phyloP scores from a whole-genome alignment of 2,888 invertebrate species.

The Tachystola acroxantha region DNA sequence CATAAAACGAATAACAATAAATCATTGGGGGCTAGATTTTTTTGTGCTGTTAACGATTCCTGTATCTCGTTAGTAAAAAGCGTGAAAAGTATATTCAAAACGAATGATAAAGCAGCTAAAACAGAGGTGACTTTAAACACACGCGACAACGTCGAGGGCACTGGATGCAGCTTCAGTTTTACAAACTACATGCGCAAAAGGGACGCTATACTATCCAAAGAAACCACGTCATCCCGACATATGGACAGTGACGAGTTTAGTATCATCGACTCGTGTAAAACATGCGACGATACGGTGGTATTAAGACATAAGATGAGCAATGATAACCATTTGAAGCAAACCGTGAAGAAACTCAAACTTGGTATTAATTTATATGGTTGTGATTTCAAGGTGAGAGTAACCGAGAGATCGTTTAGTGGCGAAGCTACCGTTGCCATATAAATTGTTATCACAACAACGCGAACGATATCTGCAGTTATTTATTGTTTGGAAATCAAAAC shows the following conservation, averaged over 20 bases:
- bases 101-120: slow-evolving; percentile 16
- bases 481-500: background rate
- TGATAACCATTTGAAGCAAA: slow-evolving; percentile 42
- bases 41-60: slow-evolving; percentile 54
- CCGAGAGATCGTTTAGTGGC: too few relatives aligned
- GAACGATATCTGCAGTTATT: too few relatives aligned
- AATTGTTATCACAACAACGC: too few relatives aligned
- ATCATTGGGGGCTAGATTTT: slow-evolving; percentile 41
- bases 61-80: slow-evolving; percentile 53
- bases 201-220: slow-evolving; percentile 30
- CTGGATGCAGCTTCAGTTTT: slow-evolving; percentile 43
- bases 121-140: background rate
- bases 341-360: slow-evolving; percentile 55
- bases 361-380: slow-evolving; percentile 70
- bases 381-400: slow-evolving; percentile 63
- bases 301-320: slow-evolving; percentile 43
- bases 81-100: slow-evolving; percentile 48
- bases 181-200: slow-evolving; percentile 53
- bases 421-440: too few relatives aligned
- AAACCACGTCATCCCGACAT: slow-evolving; percentile 11
- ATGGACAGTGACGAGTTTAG: slow-evolving; percentile 13
- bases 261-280: slow-evolving; percentile 35
- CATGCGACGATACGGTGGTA: slow-evolving; percentile 49
- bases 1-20: slow-evolving; percentile 25
- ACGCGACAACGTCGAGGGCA: slow-evolving; percentile 5